A percentile compares a stretch with the other conserved stretches of the same genome.
Conservation (phyloP, 1,140 invertebrate species). For the Acyrthosiphon pisum region DNA sequence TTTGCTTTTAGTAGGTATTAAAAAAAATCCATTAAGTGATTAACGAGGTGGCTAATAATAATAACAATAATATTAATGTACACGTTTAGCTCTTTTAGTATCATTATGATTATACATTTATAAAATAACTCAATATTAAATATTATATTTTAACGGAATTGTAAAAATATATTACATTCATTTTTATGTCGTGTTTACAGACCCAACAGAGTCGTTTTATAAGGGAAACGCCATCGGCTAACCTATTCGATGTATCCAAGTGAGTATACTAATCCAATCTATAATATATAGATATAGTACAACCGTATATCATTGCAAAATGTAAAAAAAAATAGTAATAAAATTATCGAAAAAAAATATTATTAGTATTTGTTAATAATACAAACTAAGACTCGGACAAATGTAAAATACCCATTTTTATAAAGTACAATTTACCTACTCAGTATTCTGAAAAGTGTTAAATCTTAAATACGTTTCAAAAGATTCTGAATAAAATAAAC, state of each 20-base stretch:
- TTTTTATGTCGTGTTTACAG: background rate
- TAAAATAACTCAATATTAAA: background rate
- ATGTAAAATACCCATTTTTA: no score
- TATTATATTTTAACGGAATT: background rate
- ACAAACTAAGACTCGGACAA: background rate
- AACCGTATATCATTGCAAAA: background rate
- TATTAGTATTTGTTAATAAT: background rate
- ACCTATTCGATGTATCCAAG: conserved; percentile 33
- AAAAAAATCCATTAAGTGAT: background rate
- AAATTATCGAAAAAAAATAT: no score
- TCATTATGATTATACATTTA: background rate
- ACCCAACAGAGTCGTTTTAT: conserved; percentile 44
- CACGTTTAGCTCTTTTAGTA: background rate
- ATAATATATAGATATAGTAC: no score
- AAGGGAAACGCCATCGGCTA: conserved; percentile 27
- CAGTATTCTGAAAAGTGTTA: no score
- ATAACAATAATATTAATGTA: background rate
- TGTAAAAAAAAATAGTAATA: background rate
- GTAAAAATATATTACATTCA: background rate
- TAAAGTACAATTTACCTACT: no score
- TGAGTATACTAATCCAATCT: background rate
- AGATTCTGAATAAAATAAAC: no score
- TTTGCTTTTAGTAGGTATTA: background rate
- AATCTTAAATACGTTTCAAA: no score
- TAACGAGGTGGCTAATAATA: background rate